Evolutionary conservation across 1,140 invertebrate species (phyloP), one percentile per base, ranked within the genome.

Genomic region (Parapsyche elsis): DNA sequence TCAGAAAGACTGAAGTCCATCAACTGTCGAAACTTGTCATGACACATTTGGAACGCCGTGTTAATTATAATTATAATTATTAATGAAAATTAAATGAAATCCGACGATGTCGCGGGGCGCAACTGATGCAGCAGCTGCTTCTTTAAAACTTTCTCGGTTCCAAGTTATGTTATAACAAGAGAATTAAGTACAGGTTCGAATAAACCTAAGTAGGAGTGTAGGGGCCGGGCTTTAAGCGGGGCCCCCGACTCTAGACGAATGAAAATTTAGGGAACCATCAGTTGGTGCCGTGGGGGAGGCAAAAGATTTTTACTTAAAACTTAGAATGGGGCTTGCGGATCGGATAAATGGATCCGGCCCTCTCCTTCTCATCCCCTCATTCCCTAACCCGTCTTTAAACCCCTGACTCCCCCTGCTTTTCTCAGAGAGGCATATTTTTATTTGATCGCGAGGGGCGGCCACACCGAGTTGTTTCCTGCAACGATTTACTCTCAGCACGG

Each of bases 101-200:
- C 12, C 30, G 7, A 53, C 49, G 49, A 53, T 1, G 7, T 12
- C 77, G 71, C 67, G 77, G 16, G 45, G 53, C 59, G 61, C 77
- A 30, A 9, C 16, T 53, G 64, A 14, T 19, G 14, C 49, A 64
- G 75, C 53, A 77, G 75, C 75, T 61, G 49, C 78, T 79, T 73
- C 78, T 79, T 79, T 79, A 73, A 75, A 81, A 81, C 59, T 81
- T 81, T 79, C 73, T 30, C 67, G 26, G 57, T 76, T 74, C 64
- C 75, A 80, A 82, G 81, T 80, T 77, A 82, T 80, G 81, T 82
- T 82, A 80, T 82, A 82, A 82, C 81, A 80, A 82, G 81, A 78
- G 78, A 80, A 82, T 82, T 80, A 82, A 82, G 81, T 74, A 82
- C 78, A 77, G 75, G 78, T 77, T 82, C 59, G 44, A 77, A 76